A percentile compares a stretch with the other conserved stretches of the same genome.
Evolutionary conservation across 2,797 vertebrate genomes (phyloP).

Genomic region (Lithobates pipiens): DNA sequence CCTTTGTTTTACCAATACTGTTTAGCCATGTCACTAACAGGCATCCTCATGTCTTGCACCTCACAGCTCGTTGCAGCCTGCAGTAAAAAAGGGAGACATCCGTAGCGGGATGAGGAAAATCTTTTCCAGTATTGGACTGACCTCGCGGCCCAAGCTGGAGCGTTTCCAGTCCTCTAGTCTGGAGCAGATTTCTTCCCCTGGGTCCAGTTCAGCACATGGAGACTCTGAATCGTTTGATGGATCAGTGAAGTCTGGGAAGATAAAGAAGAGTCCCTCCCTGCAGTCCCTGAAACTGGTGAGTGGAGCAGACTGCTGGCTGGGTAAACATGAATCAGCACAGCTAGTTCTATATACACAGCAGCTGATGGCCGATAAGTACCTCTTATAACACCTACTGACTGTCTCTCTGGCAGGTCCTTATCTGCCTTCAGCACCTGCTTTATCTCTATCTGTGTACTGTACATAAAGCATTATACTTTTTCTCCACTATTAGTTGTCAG

Average conservation of each 20-base stretch:
- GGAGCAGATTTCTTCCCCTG: slow-evolving; percentile 71
- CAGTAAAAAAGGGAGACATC: slow-evolving; percentile 64
- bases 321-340: background rate
- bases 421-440: slow-evolving; percentile 19
- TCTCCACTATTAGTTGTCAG: slow-evolving; percentile 1
- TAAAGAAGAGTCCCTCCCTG: slow-evolving; percentile 74
- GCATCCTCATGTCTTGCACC: background rate
- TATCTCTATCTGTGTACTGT: slow-evolving; percentile 31
- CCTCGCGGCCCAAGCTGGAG: slow-evolving; percentile 71
- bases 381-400: slow-evolving; percentile 1
- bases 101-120: slow-evolving; percentile 74
- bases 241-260: background rate
- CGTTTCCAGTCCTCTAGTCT: slow-evolving; percentile 76
- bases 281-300: slow-evolving; percentile 77
- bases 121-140: slow-evolving; percentile 73
- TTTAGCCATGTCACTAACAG: background rate
- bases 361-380: slow-evolving; percentile 8
- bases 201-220: background rate
- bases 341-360: slow-evolving; percentile 1
- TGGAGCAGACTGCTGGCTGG: slow-evolving; percentile 12
- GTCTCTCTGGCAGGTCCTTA: slow-evolving; percentile 11
- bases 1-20: no score
- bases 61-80: background rate
- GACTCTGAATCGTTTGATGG: background rate
- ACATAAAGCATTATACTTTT: slow-evolving; percentile 27